Evolutionary conservation across 1,140 invertebrate species (phyloP).

Genomic region (Cydia pomonella): DNA sequence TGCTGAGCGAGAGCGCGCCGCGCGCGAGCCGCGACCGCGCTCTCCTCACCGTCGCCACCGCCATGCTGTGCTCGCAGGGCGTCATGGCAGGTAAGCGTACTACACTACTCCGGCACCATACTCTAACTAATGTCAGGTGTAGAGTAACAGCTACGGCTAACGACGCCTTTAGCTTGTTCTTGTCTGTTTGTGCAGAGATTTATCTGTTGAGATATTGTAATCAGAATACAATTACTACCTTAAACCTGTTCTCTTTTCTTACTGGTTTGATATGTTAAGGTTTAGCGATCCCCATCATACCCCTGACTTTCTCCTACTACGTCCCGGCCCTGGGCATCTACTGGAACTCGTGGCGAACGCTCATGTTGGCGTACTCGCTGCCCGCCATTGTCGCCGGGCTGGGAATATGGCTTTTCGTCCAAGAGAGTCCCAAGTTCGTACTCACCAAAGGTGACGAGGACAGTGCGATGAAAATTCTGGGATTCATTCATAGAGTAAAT

Average conservation of each 20-base stretch:
- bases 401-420: conserved; percentile 49
- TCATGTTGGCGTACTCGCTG: conserved; percentile 51
- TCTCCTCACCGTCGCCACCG: conserved; percentile 35
- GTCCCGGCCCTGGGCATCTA: conserved; percentile 54
- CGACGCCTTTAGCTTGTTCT: too few species aligned
- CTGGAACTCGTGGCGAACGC: conserved; percentile 66
- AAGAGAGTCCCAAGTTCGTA: conserved; percentile 64
- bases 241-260: too few species aligned
- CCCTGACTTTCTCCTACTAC: conserved; percentile 57
- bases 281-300: conserved; percentile 63
- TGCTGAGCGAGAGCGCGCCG: conserved; percentile 37
- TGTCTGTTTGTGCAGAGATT: too few species aligned
- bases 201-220: too few species aligned
- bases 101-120: neutral
- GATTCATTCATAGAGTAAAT: neutral
- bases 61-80: conserved; percentile 34
- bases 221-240: too few species aligned
- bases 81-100: conserved; percentile 27
- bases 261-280: conserved; percentile 29
- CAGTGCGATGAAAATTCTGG: neutral
- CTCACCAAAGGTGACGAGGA: conserved; percentile 32
- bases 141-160: too few species aligned
- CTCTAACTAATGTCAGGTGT: too few species aligned
- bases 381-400: conserved; percentile 50
- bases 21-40: conserved; percentile 28